Evolutionary conservation across 2,113 vertebrate species (phyloP).

Genomic region (Piprites chloris): DNA sequence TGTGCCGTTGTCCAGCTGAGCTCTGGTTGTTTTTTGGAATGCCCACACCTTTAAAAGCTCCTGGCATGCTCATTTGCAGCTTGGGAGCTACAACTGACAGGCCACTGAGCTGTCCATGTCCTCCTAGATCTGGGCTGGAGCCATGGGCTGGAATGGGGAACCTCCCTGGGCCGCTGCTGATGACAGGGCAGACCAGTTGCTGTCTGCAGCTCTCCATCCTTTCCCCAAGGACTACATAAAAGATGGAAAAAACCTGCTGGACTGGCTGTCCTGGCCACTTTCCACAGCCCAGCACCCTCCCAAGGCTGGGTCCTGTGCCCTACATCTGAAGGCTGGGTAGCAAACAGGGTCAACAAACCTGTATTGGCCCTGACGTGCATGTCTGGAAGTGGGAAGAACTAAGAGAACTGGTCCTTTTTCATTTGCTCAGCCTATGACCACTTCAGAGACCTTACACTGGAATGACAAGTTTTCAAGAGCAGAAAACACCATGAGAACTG

Average conservation of each 20-base stretch:
- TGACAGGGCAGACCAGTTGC: neutral
- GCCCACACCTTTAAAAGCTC: neutral
- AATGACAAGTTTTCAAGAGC: neutral
- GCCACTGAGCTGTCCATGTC: neutral
- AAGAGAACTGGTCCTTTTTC: neutral
- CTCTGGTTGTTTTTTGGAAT: neutral
- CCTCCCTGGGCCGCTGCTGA: neutral
- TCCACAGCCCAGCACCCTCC: neutral
- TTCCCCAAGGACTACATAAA: neutral
- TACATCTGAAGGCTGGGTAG: neutral
- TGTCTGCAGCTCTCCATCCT: neutral
- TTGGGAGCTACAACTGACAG: neutral
- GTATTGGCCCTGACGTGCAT: neutral
- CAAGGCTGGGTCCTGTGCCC: neutral
- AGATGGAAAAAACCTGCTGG: slow-evolving; percentile 21
- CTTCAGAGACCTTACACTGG: neutral
- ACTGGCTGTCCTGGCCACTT: neutral
- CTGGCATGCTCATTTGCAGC: neutral
- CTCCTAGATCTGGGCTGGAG: neutral
- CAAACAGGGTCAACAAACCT: neutral
- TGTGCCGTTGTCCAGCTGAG: neutral
- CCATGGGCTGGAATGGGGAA: neutral
- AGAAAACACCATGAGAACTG: neutral
- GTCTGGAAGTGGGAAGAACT: neutral
- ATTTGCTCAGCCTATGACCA: neutral